A percentile compares a stretch with the other conserved stretches of the same genome.
Conservation (phyloP, 2,797 vertebrate genomes). For the Mormyrus proboscirostris region DNA sequence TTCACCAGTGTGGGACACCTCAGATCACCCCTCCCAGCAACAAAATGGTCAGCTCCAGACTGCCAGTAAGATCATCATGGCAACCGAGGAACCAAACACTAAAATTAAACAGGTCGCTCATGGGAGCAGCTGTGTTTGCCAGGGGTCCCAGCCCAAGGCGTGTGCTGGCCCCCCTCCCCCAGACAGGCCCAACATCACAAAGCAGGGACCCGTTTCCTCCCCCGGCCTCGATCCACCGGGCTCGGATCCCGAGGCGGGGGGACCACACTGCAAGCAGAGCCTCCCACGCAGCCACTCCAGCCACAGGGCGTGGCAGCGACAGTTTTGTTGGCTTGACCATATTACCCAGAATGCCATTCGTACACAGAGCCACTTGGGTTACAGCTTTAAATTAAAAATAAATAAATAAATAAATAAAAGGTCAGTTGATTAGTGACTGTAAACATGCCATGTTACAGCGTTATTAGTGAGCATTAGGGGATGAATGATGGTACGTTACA, state of each 20-base stretch:
- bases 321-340: background rate
- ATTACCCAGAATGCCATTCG: background rate
- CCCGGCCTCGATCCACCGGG: background rate
- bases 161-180: background rate
- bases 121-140: background rate
- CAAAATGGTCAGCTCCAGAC: background rate
- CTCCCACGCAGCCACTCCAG: background rate
- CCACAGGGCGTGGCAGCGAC: background rate
- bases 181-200: background rate
- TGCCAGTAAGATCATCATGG: background rate
- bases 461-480: background rate
- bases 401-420: background rate
- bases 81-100: background rate
- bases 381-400: background rate
- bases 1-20: background rate
- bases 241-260: background rate
- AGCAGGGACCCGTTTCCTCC: background rate
- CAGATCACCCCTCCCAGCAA: background rate
- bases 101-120: background rate
- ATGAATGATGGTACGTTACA: background rate
- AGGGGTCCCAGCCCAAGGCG: background rate
- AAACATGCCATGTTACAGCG: conserved; percentile 3
- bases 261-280: background rate
- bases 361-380: background rate
- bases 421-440: conserved; percentile 17